Evolutionary conservation across 2,797 vertebrate genomes (phyloP), one percentile per base, ranked within the genome.

Genomic region (Trachurus trachurus): DNA sequence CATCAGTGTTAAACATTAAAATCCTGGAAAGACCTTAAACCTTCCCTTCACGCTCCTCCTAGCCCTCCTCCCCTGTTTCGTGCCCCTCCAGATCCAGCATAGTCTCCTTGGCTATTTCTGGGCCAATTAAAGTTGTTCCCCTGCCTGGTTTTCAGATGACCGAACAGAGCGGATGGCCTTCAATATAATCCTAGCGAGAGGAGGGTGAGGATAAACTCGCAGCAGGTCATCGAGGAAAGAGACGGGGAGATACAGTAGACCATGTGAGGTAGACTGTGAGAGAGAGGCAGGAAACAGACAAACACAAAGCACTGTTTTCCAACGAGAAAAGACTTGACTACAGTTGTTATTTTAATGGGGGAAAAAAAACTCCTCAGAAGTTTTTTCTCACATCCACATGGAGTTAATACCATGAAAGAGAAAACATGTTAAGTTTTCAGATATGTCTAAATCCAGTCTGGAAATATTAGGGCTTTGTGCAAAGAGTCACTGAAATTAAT

Each of bases 51-150:
- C 53, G 73, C 67, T 76, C 71, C 26, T 57, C 44, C 45, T 76
- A 68, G 53, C 12, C 9, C 57, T 42, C 47, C 60, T 63, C 67
- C 56, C 71, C 72, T 57, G 47, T 62, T 45, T 72, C 58, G 57
- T 56, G 19, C 63, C 65, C 79, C 49, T 74, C 83, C 31, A 66
- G 80, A 81, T 85, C 85, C 80, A 2, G 21, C 84, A 74, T 74
- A 64, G 80, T 70, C 86, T 79, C 68, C 58, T 76, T 9, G 52
- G 79, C 86, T 89, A 89, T 93, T 92, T 92, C 85, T 71, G 84
- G 81, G 85, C 90, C 87, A 92, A 93, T 94, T 92, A 92, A 87
- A 68, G 71, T 29, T 37, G 54, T 78, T 81, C 53, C 58, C 76
- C 62, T 69, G 78, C 67, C 54, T 37, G 3, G 29, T 71, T 63